Evolutionary conservation across 2,888 invertebrate genomes (phyloP), one percentile per base, ranked within the genome.

Genomic region (Andrena haemorrhoa): DNA sequence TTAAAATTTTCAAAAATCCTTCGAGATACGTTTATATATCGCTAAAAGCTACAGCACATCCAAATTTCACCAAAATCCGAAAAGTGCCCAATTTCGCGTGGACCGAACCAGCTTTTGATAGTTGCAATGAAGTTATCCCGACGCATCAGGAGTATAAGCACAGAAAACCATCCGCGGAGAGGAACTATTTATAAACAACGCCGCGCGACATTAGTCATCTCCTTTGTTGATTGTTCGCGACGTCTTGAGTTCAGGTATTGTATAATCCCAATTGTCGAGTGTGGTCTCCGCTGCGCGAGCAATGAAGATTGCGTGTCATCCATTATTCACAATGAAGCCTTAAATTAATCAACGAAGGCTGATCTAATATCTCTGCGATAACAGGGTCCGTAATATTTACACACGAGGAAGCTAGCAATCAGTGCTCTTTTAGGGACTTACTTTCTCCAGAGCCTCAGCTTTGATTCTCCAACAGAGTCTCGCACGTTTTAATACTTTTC

Each of bases 151-250:
- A 23, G 0, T 6, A 29, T 10, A 1, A 20, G 10, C 26, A 23
- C 51, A 31, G 23, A 33, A 56, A 47, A 31, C 16, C 8, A 75
- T 69, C n/a, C 26, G 26, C 20, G 3, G n/a, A 35, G 6, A 20
- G 12, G n/a, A 64, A 75, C 41, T 49, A 68, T 79, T 80, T 63
- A 72, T 79, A 68, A 66, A 29, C 60, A 72, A 35, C 66, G 16
- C 4, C 29, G n/a, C 47, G 35, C 20, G 12, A 33, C 29, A n/a
- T 61, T 79, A 80, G 61, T 79, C 49, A 63, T 63, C n/a, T 20
- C 6, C 31, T 63, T 60, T 56, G 29, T 53, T 41, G 29, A 72
- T 53, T 49, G 47, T 33, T 61, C 26, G 2, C 23, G 10, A 58
- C 16, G 1, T 51, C 20, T 20, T 26, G 20, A 23, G n/a, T 33